Conservation (phyloP, 1,140 invertebrate genomes). For the Maniola jurtina region DNA sequence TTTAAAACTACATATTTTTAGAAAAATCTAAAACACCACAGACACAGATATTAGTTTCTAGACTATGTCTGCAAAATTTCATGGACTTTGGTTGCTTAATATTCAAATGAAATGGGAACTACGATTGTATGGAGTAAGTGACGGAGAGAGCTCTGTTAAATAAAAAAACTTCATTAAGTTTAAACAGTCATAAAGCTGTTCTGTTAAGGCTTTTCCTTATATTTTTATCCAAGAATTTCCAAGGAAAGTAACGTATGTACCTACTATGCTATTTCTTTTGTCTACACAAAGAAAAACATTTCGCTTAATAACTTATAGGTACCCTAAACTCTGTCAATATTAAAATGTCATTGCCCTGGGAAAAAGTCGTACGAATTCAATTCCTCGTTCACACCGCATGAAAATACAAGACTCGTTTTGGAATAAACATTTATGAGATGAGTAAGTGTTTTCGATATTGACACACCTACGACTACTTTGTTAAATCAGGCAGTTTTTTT, state of each 20-base stretch:
- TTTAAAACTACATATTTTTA: too few species aligned
- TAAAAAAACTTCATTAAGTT: too few species aligned
- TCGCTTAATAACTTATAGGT: background rate
- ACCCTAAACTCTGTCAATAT: constrained; percentile 10
- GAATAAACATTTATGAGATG: background rate
- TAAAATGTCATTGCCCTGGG: constrained; percentile 1
- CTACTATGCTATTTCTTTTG: background rate
- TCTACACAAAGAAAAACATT: background rate
- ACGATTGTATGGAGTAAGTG: too few species aligned
- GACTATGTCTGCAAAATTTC: too few species aligned
- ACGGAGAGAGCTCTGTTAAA: too few species aligned
- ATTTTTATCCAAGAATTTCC: background rate
- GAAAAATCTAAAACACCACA: too few species aligned
- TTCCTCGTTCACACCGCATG: background rate
- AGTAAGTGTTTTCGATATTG: background rate
- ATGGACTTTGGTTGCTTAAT: too few species aligned
- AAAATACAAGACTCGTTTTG: background rate
- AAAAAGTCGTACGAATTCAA: constrained; percentile 3
- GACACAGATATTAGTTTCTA: too few species aligned
- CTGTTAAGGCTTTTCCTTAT: too few species aligned
- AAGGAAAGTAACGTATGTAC: background rate
- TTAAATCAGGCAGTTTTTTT: background rate
- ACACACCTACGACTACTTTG: background rate
- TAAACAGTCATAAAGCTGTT: too few species aligned
- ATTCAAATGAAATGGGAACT: too few species aligned